Evolutionary conservation across 2,797 vertebrate genomes (phyloP), one percentile per base, ranked within the genome.

Genomic region (Gadopsis bispinosus): DNA sequence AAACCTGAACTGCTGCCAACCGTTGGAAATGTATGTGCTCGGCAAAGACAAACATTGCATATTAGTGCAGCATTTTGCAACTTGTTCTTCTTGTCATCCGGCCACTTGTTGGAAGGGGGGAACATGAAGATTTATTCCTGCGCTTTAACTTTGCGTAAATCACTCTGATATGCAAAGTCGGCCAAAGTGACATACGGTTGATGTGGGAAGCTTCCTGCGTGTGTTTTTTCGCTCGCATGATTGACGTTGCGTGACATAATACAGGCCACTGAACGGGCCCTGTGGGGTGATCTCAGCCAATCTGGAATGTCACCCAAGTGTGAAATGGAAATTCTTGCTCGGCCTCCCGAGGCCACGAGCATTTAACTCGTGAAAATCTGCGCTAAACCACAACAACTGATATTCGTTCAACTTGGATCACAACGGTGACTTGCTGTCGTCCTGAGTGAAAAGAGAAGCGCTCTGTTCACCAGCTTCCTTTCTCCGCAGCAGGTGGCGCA

Each of bases 271-370:
- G 73, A 83, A 83, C 35, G 47, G 56, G 14, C 71, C 54, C 66
- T 12, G 37, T 59, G 75, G 73, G 79, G 74, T 65, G 56, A 82
- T 39, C 61, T 71, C 55, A 72, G 84, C 84, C 81, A 78, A 85
- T 83, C 83, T 88, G 84, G 80, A 84, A 17, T 59, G 73, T 77
- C 87, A 87, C 56, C 87, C 79, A 43, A 77, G 83, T 83, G 84
- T 89, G 86, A 87, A 89, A 89, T 89, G 79, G 84, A 87, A 89
- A 83, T 87, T 84, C 86, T 82, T 77, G 65, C 61, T 48, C 69
- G 70, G 61, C 72, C 79, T 80, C 84, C 65, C 4, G 79, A 88
- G 86, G 76, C 78, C 13, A 9, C 3, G 26, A 62, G 39, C 69
- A 7, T 75, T 80, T 87, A 50, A 62, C 62, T 67, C 56, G 31